Evolutionary conservation across 2,888 invertebrate species (phyloP).

Genomic region (Heliconius charithonia): DNA sequence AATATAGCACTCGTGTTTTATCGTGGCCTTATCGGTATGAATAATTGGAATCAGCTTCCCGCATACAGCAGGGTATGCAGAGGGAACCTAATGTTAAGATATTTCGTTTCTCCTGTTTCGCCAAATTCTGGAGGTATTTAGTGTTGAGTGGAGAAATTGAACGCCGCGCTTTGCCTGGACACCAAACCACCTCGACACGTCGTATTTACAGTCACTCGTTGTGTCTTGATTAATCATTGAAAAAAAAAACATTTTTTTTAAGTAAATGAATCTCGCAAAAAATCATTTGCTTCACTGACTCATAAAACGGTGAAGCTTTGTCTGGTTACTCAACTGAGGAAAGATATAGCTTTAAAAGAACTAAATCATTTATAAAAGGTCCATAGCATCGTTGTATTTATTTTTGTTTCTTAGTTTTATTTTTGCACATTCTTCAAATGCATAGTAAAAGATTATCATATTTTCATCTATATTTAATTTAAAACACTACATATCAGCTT

Average conservation of each 20-base stretch:
- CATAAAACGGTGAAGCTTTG: slow-evolving; percentile 4
- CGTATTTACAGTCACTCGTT: too few species aligned
- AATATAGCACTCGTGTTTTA: slow-evolving; percentile 13
- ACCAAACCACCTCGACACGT: too few species aligned
- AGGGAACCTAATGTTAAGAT: too few species aligned
- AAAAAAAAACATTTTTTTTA: background rate
- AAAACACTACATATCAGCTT: too few species aligned
- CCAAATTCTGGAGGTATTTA: too few species aligned
- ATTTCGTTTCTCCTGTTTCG: too few species aligned
- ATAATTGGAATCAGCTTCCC: background rate
- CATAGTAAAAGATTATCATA: background rate
- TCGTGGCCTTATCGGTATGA: background rate
- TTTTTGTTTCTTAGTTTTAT: background rate
- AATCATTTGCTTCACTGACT: slow-evolving; percentile 10
- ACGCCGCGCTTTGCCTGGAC: too few species aligned
- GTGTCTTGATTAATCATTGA: slow-evolving; percentile 7
- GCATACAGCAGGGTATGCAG: too few species aligned
- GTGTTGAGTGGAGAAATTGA: too few species aligned
- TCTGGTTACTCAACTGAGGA: slow-evolving; percentile 1
- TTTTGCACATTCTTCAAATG: background rate
- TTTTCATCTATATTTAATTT: background rate
- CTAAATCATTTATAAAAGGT: background rate
- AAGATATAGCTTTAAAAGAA: background rate
- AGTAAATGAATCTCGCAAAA: slow-evolving; percentile 10
- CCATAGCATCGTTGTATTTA: background rate